Percentiles rank a stretch among this genome's conserved stretches.
Evolutionary conservation across 2,797 vertebrate genomes (phyloP).

Genomic region (Craterocephalus amniculus): DNA sequence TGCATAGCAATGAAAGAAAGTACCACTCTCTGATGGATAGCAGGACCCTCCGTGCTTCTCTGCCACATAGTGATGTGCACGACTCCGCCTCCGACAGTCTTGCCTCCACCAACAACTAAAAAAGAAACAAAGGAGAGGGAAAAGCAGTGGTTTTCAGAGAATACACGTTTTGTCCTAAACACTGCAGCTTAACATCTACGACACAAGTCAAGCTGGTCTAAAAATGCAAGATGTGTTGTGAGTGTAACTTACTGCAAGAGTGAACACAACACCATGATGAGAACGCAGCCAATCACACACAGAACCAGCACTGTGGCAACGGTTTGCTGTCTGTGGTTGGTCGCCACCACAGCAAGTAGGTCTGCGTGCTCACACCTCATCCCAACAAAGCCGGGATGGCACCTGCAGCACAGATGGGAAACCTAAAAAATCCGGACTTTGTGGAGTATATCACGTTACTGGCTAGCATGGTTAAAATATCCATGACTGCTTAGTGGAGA

Average conservation of each 20-base stretch:
- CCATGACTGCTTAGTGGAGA: neutral
- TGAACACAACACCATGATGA: conserved; percentile 87
- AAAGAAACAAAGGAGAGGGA: conserved; percentile 3
- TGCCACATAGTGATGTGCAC: conserved; percentile 73
- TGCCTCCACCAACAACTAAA: conserved; percentile 90
- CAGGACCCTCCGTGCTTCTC: conserved; percentile 85
- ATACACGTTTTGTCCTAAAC: neutral
- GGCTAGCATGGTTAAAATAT: neutral
- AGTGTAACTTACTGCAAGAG: conserved; percentile 90
- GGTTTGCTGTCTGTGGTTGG: conserved; percentile 91
- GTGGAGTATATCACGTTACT: neutral
- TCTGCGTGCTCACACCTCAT: conserved; percentile 94
- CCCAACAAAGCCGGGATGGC: conserved; percentile 90
- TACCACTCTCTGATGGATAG: conserved; percentile 91
- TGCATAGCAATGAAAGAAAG: conserved; percentile 23
- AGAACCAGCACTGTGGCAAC: conserved; percentile 90
- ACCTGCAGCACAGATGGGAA: conserved; percentile 77
- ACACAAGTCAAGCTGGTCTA: neutral
- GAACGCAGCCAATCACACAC: conserved; percentile 87
- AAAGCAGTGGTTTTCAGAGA: neutral
- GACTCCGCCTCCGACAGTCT: conserved; percentile 84
- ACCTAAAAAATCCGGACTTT: neutral
- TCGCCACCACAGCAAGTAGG: conserved; percentile 94
- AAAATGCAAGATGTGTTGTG: neutral
- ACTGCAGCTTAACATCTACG: neutral